phyloP scores from a whole-genome alignment of 1,140 invertebrate species.

The Caenorhabditis tropicalis region DNA sequence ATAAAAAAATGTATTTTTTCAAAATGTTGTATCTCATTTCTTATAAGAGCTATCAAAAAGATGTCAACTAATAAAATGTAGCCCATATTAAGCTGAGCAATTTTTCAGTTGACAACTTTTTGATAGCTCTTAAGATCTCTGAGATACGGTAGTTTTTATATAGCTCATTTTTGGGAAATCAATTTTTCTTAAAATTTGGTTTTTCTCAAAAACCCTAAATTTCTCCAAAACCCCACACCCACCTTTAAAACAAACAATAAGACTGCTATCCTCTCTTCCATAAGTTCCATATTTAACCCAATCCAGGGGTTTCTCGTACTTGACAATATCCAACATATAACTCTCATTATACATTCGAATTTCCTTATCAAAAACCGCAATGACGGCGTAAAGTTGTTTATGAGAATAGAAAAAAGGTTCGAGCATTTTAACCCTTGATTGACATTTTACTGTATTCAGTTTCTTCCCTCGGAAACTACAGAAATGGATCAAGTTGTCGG shows the following conservation, averaged over 20 bases:
- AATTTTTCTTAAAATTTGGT: too few relatives aligned
- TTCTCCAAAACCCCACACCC: too few relatives aligned
- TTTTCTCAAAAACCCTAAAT: too few relatives aligned
- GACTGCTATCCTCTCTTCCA: conserved; percentile 44
- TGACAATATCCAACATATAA: conserved; percentile 30
- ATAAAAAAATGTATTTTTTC: too few relatives aligned
- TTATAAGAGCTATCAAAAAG: too few relatives aligned
- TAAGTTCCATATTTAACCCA: conserved; percentile 52
- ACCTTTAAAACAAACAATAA: conserved; percentile 44
- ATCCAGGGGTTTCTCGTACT: conserved; percentile 9
- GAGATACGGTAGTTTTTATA: too few relatives aligned
- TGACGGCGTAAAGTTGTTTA: conserved; percentile 38
- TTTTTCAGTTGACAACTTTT: too few relatives aligned
- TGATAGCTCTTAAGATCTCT: too few relatives aligned
- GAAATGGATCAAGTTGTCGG: conserved; percentile 21
- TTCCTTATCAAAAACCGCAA: conserved; percentile 43
- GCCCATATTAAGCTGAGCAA: too few relatives aligned
- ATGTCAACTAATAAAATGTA: too few relatives aligned
- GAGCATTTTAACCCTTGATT: conserved; percentile 26
- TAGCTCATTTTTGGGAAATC: too few relatives aligned
- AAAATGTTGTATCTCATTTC: too few relatives aligned
- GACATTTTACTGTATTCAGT: conserved; percentile 10
- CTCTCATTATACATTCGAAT: conserved; percentile 41
- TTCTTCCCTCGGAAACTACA: conserved; percentile 23
- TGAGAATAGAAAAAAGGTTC: conserved; percentile 43